A percentile compares a stretch with the other conserved stretches of the same genome.
These are phyloP conservation scores for Mobula birostris DNA, from an alignment of 2,113 vertebrate genomes.

Conservation along the genomic window DNA sequence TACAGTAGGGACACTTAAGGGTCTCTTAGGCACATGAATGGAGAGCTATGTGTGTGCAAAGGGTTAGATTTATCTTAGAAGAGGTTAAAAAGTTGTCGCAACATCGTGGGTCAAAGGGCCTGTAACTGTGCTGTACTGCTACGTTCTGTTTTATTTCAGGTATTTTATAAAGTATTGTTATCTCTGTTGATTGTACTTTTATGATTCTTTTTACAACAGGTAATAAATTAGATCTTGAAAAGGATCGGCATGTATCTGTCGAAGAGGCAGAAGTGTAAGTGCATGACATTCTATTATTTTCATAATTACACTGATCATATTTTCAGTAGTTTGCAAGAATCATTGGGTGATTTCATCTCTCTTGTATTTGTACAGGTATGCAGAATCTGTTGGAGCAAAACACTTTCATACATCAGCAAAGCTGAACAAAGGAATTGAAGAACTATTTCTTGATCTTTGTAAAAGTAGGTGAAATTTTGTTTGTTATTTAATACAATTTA, in stretches of 20 bases:
- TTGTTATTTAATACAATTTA: not conserved
- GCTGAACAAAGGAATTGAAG: constrained; percentile 97
- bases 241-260: constrained; percentile 88
- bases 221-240: constrained; percentile 98
- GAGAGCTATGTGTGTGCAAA: no score
- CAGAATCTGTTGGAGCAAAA: constrained; percentile 93
- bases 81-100: no score
- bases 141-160: no score
- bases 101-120: no score
- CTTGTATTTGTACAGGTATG: constrained; percentile 63
- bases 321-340: not conserved
- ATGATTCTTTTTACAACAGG: constrained; percentile 58
- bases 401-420: constrained; percentile 98
- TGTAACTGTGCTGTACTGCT: no score
- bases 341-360: not conserved
- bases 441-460: constrained; percentile 96
- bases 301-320: not conserved
- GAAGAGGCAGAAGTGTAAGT: constrained; percentile 93
- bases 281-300: not conserved
- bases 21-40: no score
- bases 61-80: no score
- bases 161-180: not conserved
- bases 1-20: no score
- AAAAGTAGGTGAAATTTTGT: constrained; percentile 71
- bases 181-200: not conserved